phyloP scores from a whole-genome alignment of 2,888 invertebrate species.

The Rotaria magnacalcarata region DNA sequence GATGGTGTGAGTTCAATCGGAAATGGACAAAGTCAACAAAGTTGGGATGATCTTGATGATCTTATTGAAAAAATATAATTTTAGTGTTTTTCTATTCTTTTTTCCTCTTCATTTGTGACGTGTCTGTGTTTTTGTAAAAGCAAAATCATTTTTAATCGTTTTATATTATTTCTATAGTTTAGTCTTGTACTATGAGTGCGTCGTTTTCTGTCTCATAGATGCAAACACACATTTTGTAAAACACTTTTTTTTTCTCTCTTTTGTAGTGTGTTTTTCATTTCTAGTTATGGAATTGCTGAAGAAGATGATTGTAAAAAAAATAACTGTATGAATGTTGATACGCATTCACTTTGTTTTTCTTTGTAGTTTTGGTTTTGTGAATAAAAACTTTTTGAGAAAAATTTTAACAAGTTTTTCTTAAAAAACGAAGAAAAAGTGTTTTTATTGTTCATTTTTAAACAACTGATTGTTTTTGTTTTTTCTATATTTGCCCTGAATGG shows the following conservation, averaged over 20 bases:
- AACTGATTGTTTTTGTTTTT: no score
- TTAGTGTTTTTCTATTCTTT: not conserved
- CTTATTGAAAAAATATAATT: not conserved
- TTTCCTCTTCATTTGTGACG: not conserved
- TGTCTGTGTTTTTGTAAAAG: not conserved
- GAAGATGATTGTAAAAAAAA: not conserved
- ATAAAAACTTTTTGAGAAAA: not conserved
- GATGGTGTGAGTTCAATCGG: not conserved
- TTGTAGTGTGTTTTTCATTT: not conserved
- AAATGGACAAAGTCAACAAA: not conserved
- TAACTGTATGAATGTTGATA: not conserved
- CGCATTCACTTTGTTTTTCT: not conserved
- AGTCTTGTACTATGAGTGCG: not conserved
- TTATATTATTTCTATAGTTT: not conserved
- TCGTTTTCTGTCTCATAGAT: not conserved
- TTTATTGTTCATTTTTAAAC: no score
- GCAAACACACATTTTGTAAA: not conserved
- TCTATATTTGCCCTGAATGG: no score
- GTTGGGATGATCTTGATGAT: not conserved
- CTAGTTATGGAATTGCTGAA: not conserved
- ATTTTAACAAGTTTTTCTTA: not conserved
- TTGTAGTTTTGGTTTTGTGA: not conserved
- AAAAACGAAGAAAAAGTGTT: no score
- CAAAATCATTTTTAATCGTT: not conserved
- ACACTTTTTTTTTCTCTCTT: not conserved